These are phyloP conservation scores for Intellagama lesueurii DNA, from an alignment of 2,797 vertebrate species.

Conservation along the genomic window DNA sequence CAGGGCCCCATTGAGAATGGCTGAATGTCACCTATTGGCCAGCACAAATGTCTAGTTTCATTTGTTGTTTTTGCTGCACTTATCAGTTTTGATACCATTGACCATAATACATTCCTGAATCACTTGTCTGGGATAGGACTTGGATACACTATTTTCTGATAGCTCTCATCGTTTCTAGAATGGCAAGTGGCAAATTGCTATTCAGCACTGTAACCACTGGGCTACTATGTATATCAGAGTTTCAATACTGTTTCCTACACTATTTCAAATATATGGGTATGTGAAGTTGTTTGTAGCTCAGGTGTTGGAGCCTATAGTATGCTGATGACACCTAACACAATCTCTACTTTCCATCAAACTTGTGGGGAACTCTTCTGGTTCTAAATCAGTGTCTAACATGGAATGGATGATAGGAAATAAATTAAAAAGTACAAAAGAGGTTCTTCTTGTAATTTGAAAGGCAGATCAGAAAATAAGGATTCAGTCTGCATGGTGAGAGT, in stretches of 20 bases:
- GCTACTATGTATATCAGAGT: background rate
- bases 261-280: background rate
- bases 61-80: background rate
- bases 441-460: background rate
- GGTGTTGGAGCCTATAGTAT: background rate
- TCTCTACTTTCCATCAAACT: background rate
- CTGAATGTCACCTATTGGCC: no score
- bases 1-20: no score
- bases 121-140: background rate
- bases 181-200: background rate
- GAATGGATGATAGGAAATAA: background rate
- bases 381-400: background rate
- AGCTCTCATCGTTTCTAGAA: background rate
- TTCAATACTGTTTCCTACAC: background rate
- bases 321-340: background rate
- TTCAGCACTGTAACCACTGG: background rate
- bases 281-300: background rate
- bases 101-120: background rate
- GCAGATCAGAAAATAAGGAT: background rate
- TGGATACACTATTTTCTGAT: background rate
- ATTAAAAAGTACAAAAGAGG: background rate
- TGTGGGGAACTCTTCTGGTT: background rate
- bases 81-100: background rate
- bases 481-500: background rate
- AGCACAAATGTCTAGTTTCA: background rate